Evolutionary conservation across 2,888 invertebrate species (phyloP), one percentile per base, ranked within the genome.

Genomic region (Drosophila tanythrix): DNA sequence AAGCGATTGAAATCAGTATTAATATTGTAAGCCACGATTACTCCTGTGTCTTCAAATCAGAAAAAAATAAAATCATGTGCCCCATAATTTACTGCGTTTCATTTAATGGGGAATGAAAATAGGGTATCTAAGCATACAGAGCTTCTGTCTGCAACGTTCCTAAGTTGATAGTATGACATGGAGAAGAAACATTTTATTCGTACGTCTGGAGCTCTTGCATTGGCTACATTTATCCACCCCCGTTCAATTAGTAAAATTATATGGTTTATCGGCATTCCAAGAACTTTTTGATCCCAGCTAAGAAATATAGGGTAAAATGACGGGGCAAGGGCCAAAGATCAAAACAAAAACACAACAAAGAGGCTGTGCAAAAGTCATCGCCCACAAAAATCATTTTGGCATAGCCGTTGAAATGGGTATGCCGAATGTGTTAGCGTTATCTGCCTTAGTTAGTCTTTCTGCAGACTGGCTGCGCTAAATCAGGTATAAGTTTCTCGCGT

Each of bases 191-290:
- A 52, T 58, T 53, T 60, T 36, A 29, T 62, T 60, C 57, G 61
- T 60, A n/a, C 50, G 62, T 53, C 64, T 81, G 70, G 57, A 51
- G 21, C 25, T 46, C 18, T 61, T 65, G 51, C 61, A 70, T 74
- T 81, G 74, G 64, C 66, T 82, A 73, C 82, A 71, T 84, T 85
- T 84, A 82, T 83, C 84, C 92, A 92, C 91, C 92, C 91, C 85
- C 92, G 91, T 91, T 91, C 90, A 91, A 91, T 91, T 92, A 91
- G 88, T 79, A 68, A 91, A 91, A 91, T 91, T 91, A 92, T 91
- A 91, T 81, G 89, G 86, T 91, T 83, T 79, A 79, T 82, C 73
- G 74, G 78, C 78, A 82, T 89, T 89, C 92, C 90, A 80, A 82
- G 91, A 91, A 91, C 80, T 80, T 88, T 80, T 80, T 67, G 77